phyloP scores from a whole-genome alignment of 2,797 vertebrate species.

The Telmatherina bonti region DNA sequence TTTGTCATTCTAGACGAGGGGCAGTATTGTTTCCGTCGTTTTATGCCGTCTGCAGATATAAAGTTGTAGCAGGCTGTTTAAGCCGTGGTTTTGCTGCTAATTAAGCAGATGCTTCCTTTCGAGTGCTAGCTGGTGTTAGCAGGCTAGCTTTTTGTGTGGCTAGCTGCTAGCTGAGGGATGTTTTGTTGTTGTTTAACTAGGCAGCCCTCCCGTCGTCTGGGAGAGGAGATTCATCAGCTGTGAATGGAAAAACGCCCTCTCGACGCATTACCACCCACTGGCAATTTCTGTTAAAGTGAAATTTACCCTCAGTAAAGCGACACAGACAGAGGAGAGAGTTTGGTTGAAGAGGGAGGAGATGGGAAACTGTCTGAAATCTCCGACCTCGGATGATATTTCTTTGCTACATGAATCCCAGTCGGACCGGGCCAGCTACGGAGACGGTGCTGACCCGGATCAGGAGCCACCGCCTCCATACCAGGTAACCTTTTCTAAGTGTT shows the following conservation, averaged over 20 bases:
- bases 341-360: slow-evolving; percentile 82
- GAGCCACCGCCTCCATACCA: slow-evolving; percentile 98
- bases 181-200: slow-evolving; percentile 80
- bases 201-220: slow-evolving; percentile 70
- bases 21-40: neutral
- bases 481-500: slow-evolving; percentile 79
- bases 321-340: slow-evolving; percentile 43
- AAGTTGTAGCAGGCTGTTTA: neutral
- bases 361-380: slow-evolving; percentile 98
- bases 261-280: slow-evolving; percentile 27
- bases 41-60: neutral
- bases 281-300: slow-evolving; percentile 29
- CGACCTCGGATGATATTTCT: slow-evolving; percentile 97
- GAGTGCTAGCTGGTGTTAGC: slow-evolving; percentile 67
- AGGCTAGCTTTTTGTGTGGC: slow-evolving; percentile 83
- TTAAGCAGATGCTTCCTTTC: slow-evolving; percentile 31
- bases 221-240: slow-evolving; percentile 56
- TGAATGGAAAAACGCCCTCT: slow-evolving; percentile 50
- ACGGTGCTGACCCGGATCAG: slow-evolving; percentile 91
- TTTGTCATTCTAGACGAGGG: slow-evolving; percentile 26
- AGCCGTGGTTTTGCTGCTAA: neutral
- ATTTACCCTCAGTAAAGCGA: slow-evolving; percentile 26
- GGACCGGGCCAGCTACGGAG: slow-evolving; percentile 95
- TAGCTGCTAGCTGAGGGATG: slow-evolving; percentile 77
- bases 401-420: slow-evolving; percentile 97